Evolutionary conservation across 2,888 invertebrate genomes (phyloP).

Genomic region (Anarsia innoxiella): DNA sequence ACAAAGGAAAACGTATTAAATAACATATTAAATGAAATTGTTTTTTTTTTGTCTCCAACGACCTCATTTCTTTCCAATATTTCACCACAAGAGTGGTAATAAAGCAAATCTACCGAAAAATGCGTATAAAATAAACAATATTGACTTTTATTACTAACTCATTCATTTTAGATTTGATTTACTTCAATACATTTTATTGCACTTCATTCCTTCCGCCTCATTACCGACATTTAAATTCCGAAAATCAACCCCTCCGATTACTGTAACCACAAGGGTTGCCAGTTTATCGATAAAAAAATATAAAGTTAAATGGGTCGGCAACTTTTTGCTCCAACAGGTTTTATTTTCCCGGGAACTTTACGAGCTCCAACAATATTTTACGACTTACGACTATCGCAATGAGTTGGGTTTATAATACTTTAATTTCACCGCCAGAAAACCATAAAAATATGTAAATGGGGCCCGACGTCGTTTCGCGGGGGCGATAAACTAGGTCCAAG

Average conservation of each 20-base stretch:
- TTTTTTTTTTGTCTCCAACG: no score
- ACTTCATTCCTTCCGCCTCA: slow-evolving; percentile 8
- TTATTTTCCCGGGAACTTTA: slow-evolving; percentile 65
- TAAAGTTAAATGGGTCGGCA: slow-evolving; percentile 16
- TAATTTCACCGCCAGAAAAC: slow-evolving; percentile 70
- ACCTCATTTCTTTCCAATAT: no score
- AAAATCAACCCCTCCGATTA: no score
- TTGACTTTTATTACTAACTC: slow-evolving; percentile 6
- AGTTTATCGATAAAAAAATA: slow-evolving; percentile 13
- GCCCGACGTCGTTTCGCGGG: no score
- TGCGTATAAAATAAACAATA: slow-evolving; percentile 5
- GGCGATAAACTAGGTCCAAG: no score
- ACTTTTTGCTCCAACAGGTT: slow-evolving; percentile 57
- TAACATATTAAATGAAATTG: no score
- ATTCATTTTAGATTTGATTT: neutral
- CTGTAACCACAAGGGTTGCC: no score
- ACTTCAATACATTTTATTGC: slow-evolving; percentile 8
- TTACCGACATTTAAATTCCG: slow-evolving; percentile 4
- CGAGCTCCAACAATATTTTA: slow-evolving; percentile 53
- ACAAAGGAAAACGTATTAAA: no score
- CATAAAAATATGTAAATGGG: slow-evolving; percentile 72
- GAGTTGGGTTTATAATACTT: slow-evolving; percentile 69
- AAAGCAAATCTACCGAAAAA: no score
- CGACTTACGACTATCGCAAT: slow-evolving; percentile 53
- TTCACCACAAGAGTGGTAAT: no score